These are phyloP conservation scores for Xylota sylvarum DNA, from an alignment of 2,888 invertebrate genomes.

Conservation along the genomic window DNA sequence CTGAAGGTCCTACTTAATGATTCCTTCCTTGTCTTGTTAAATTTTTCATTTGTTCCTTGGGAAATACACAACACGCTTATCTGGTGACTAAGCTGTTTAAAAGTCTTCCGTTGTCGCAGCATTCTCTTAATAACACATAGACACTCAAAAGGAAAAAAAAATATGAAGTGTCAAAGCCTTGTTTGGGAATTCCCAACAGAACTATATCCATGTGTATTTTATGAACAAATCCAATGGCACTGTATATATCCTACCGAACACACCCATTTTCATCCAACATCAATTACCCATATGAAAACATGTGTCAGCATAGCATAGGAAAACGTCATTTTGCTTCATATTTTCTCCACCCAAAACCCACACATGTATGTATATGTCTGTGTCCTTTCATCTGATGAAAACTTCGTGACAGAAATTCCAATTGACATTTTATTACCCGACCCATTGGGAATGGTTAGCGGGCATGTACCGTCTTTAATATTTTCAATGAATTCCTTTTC, in stretches of 20 bases:
- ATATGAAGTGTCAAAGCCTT: constrained; percentile 18
- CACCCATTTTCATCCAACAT: neutral
- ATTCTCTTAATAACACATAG: constrained; percentile 19
- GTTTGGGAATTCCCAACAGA: neutral
- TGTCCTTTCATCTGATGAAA: constrained; percentile 21
- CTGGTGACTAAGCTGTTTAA: neutral
- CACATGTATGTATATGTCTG: neutral
- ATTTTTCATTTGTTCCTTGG: constrained; percentile 7
- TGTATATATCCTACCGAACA: too few relatives aligned
- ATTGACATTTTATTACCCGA: constrained; percentile 27
- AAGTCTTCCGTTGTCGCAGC: neutral
- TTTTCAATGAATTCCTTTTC: constrained; percentile 23
- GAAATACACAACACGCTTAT: neutral
- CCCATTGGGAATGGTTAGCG: neutral
- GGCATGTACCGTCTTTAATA: constrained; percentile 5
- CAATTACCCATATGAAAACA: constrained; percentile 26
- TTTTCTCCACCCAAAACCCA: neutral
- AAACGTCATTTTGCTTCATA: constrained; percentile 25
- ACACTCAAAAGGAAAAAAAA: constrained; percentile 4
- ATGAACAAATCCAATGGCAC: constrained; percentile 17
- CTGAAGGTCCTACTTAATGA: neutral
- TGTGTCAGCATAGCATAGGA: constrained; percentile 15
- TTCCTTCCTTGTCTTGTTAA: neutral
- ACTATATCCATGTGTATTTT: constrained; percentile 1
- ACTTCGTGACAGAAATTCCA: constrained; percentile 53